phyloP scores from a whole-genome alignment of 2,797 vertebrate species.

The Hoplostethus mediterraneus region DNA sequence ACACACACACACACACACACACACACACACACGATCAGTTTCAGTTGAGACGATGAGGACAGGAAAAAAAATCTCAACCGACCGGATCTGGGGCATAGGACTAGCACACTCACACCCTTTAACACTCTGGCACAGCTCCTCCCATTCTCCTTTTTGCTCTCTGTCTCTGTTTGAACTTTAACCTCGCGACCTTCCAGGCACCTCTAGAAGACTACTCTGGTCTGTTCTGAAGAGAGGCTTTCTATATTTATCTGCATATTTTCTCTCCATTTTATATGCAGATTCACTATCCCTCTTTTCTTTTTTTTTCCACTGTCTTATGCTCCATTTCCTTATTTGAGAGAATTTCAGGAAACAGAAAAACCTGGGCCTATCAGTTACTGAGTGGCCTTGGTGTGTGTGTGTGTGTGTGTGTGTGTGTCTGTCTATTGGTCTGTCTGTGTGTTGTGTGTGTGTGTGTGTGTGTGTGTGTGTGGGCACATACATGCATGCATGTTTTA shows the following conservation, averaged over 20 bases:
- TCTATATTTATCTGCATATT: constrained; percentile 24
- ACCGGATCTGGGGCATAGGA: constrained; percentile 76
- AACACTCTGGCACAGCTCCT: constrained; percentile 67
- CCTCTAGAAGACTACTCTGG: constrained; percentile 44
- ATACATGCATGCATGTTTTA: constrained; percentile 30
- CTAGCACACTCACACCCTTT: constrained; percentile 57
- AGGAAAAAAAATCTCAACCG: constrained; percentile 56
- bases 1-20: constrained; percentile 19
- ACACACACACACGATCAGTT: constrained; percentile 34
- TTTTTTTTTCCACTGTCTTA: constrained; percentile 14
- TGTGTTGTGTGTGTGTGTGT: too few relatives aligned
- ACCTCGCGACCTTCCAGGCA: constrained; percentile 50
- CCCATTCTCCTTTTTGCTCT: constrained; percentile 46
- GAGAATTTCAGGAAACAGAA: constrained; percentile 16
- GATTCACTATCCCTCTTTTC: constrained; percentile 18
- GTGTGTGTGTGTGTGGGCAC: background rate
- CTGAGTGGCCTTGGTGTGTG: constrained; percentile 22
- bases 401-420: background rate
- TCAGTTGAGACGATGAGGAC: constrained; percentile 59
- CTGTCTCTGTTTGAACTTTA: constrained; percentile 41
- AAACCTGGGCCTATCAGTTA: constrained; percentile 31
- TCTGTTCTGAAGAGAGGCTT: constrained; percentile 30
- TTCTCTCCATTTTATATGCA: constrained; percentile 23
- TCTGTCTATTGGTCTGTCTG: background rate
- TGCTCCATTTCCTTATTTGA: constrained; percentile 18